Base-by-base conservation (phyloP, 2,888 invertebrate genomes). In the Diarsia brunnea region DNA sequence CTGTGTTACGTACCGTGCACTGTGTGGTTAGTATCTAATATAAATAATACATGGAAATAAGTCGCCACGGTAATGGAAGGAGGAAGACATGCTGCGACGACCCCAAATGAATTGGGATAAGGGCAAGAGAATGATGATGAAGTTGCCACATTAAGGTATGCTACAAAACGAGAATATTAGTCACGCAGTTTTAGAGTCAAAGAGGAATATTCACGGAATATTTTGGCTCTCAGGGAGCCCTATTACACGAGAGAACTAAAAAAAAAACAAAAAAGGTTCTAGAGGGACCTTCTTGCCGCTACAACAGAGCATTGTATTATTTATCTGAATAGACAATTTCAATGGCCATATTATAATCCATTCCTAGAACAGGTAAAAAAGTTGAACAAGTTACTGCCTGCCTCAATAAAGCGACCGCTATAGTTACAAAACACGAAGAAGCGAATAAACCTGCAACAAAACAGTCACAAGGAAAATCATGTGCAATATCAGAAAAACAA, bases 391-490 rank as follows among this genome's bases (percentile, higher is more conserved):
- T 68, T 47, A 38, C n/a, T n/a, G 43, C 0, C 27, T 43, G n/a
- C 12, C 31, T 21, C 43, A 49, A 69, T 78, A 69, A 78, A 51
- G 31, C 14, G 19, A 21, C 31, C 21, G n/a, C 19, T 38, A 60
- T 43, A 63, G 43, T 43, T 24, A 38, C 19, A 51, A 66, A 61
- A 53, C 14, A 51, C 8, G 16, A 43, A 53, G 24, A 47, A 47
- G 16, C 12, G 24, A 66, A 73, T 60, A 60, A 67, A 66, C 38
- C 31, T 47, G 72, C 55, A 12, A 70, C 51, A 38, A 38, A 45
- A 11, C 31, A 49, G 21, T 55, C 31, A 66, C 65, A 72, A 83
- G 61, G 64, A 73, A 78, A 82, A 84, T 49, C 38, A n/a, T n/a
- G n/a, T n/a, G n/a, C n/a, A n/a, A n/a, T n/a, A n/a, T n/a, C n/a